Evolutionary conservation across 2,113 vertebrate species (phyloP).

Genomic region (Scomber colias): DNA sequence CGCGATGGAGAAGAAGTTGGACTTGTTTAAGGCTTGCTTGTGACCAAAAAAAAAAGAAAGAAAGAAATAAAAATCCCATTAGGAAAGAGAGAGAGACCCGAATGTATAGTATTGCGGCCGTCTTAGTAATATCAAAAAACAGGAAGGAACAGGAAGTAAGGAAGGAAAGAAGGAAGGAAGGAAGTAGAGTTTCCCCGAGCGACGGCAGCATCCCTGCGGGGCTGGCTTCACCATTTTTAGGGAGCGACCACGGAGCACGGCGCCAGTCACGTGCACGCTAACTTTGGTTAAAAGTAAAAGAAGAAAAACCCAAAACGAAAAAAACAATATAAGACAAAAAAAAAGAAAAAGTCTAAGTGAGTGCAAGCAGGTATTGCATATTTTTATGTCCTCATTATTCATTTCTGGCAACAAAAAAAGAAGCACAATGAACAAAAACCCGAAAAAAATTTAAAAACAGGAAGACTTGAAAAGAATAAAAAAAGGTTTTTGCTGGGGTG

Average conservation of each 20-base stretch:
- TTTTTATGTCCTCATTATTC: conserved; percentile 82
- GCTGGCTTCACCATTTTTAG: conserved; percentile 55
- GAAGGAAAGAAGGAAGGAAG: neutral
- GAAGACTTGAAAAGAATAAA: conserved; percentile 67
- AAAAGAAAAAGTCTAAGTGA: conserved; percentile 87
- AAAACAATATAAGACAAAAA: conserved; percentile 79
- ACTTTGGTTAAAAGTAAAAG: conserved; percentile 91
- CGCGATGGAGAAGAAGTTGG: conserved; percentile 89
- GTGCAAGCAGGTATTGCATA: conserved; percentile 99
- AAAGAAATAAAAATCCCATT: conserved; percentile 80
- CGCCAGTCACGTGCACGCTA: conserved; percentile 90
- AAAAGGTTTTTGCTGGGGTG: conserved; percentile 61
- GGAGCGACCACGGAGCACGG: conserved; percentile 87
- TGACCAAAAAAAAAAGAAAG: conserved; percentile 86
- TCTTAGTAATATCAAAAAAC: conserved; percentile 44
- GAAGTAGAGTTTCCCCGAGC: conserved; percentile 14
- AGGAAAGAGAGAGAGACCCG: conserved; percentile 35
- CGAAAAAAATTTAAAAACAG: conserved; percentile 42
- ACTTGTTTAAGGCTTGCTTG: conserved; percentile 94
- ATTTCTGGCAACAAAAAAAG: conserved; percentile 89
- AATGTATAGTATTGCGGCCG: conserved; percentile 56
- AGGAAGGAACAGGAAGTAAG: neutral
- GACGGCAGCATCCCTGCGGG: conserved; percentile 18
- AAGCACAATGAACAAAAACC: conserved; percentile 11
- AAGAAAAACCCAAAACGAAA: conserved; percentile 69